phyloP scores from a whole-genome alignment of 2,888 invertebrate genomes.

The Mesorhabditis spiculigera region DNA sequence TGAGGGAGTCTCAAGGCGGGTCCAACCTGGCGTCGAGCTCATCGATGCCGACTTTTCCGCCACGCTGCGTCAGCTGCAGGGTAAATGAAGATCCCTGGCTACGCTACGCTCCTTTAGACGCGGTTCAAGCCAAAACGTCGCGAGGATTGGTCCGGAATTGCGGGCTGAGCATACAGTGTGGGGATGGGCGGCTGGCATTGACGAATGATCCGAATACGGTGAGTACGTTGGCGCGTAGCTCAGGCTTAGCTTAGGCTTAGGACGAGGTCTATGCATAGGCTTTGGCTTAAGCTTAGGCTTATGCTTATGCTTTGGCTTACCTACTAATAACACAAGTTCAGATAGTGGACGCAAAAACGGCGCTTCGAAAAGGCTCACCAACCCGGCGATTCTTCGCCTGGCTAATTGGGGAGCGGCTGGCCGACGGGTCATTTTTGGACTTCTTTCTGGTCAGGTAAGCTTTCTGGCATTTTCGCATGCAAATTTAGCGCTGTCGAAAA shows the following conservation, averaged over 20 bases:
- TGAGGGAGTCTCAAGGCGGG: background rate
- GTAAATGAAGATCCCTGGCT: background rate
- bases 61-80: background rate
- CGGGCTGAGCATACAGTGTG: conserved; percentile 2
- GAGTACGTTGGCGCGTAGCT: background rate
- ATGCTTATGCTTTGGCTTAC: background rate
- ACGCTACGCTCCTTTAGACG: background rate
- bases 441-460: conserved; percentile 20
- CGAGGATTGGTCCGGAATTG: background rate
- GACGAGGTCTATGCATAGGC: too few species aligned
- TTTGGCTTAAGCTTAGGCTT: conserved; percentile 3
- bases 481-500: background rate
- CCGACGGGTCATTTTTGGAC: conserved; percentile 37
- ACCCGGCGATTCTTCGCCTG: background rate
- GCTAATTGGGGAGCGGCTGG: conserved; percentile 22
- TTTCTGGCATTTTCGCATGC: too few species aligned
- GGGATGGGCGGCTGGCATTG: background rate
- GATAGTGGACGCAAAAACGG: background rate
- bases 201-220: conserved; percentile 6
- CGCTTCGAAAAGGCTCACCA: background rate
- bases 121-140: background rate
- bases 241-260: background rate
- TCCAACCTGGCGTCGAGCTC: background rate
- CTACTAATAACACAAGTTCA: background rate
- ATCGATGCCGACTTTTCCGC: background rate